A percentile compares a stretch with the other conserved stretches of the same genome.
phyloP scores from a whole-genome alignment of 2,888 invertebrate genomes.

The Andrena fulva region DNA sequence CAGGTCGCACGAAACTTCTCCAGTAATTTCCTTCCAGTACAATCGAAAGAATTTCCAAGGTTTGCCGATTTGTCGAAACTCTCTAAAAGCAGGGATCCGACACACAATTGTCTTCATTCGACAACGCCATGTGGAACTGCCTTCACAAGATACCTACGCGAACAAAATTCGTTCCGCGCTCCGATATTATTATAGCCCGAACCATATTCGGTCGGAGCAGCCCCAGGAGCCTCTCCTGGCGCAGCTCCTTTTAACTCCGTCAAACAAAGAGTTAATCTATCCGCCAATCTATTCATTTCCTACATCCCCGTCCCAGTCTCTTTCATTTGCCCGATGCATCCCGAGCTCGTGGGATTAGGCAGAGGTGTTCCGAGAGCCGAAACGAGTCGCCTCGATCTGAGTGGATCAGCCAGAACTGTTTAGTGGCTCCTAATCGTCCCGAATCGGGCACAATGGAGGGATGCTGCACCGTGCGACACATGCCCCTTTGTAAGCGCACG shows the following conservation, averaged over 20 bases:
- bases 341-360: slow-evolving; percentile 76
- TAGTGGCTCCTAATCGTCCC: slow-evolving; percentile 75
- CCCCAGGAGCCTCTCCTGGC: slow-evolving; percentile 1
- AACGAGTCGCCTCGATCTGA: slow-evolving; percentile 68
- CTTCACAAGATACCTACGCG: too few relatives aligned
- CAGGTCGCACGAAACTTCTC: too few relatives aligned
- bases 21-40: too few relatives aligned
- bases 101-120: too few relatives aligned
- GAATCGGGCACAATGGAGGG: slow-evolving; percentile 71
- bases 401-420: slow-evolving; percentile 73
- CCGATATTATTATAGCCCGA: neutral
- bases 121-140: too few relatives aligned
- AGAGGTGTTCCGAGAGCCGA: slow-evolving; percentile 67
- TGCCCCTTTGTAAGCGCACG: slow-evolving; percentile 68
- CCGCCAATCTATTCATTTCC: slow-evolving; percentile 51
- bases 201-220: slow-evolving; percentile 13
- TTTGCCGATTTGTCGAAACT: too few relatives aligned
- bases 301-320: slow-evolving; percentile 31
- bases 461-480: slow-evolving; percentile 69
- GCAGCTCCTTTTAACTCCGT: slow-evolving; percentile 29
- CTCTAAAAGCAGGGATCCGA: too few relatives aligned
- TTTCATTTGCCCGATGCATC: slow-evolving; percentile 73
- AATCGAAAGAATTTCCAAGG: too few relatives aligned
- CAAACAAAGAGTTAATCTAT: slow-evolving; percentile 60
- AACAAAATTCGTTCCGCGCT: neutral